Percentiles rank a stretch among this genome's conserved stretches.
These are phyloP conservation scores for Acrocyrtus sp. DNA, from an alignment of 2,888 invertebrate genomes.

Conservation along the genomic window DNA sequence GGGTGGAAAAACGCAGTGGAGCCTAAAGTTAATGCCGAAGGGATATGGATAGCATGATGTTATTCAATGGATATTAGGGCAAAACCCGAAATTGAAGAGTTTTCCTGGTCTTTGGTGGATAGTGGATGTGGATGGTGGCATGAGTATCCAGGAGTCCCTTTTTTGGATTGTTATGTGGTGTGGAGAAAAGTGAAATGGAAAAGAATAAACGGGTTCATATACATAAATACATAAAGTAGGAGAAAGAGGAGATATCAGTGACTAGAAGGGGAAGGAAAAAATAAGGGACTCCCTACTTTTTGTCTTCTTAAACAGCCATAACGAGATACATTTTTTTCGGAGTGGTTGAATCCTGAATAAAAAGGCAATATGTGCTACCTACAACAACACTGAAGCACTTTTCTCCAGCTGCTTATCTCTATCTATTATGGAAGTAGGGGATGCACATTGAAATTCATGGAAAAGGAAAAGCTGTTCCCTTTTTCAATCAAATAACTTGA, in stretches of 20 bases:
- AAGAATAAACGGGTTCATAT: conserved; percentile 51
- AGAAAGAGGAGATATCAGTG: conserved; percentile 38
- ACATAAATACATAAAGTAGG: conserved; percentile 53
- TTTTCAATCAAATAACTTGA: conserved; percentile 61
- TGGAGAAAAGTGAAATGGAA: conserved; percentile 49
- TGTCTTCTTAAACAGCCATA: too few species aligned
- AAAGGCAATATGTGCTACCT: neutral
- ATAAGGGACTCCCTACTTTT: conserved; percentile 4
- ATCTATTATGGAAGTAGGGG: conserved; percentile 59
- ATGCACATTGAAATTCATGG: conserved; percentile 62
- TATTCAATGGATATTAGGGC: conserved; percentile 54
- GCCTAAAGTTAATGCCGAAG: conserved; percentile 47
- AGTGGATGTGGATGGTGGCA: too few species aligned
- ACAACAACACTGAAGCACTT: conserved; percentile 31
- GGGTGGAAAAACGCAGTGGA: conserved; percentile 37
- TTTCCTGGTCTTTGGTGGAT: too few species aligned
- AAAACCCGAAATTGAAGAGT: conserved; percentile 49
- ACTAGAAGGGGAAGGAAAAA: conserved; percentile 26
- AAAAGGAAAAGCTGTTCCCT: conserved; percentile 51
- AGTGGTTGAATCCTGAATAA: neutral
- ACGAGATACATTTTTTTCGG: neutral
- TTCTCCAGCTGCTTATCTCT: conserved; percentile 59
- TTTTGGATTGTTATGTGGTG: conserved; percentile 34
- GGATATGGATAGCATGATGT: conserved; percentile 50
- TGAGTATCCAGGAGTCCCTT: conserved; percentile 29